Conservation (phyloP, 2,888 invertebrate genomes). For the Drosophila cognata region DNA sequence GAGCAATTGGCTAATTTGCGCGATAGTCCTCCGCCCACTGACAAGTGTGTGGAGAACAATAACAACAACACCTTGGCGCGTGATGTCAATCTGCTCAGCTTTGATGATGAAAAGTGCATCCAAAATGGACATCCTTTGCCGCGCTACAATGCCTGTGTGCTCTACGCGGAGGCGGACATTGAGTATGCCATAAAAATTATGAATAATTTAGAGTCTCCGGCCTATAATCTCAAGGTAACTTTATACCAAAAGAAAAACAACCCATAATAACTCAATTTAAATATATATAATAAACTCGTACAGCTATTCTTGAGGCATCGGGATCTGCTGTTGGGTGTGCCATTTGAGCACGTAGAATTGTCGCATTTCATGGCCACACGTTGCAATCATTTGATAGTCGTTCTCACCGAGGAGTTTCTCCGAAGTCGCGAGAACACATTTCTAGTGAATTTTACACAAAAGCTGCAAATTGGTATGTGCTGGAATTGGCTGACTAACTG, state of each 20-base stretch:
- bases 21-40: slow-evolving; percentile 34
- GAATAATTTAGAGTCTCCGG: slow-evolving; percentile 86
- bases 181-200: slow-evolving; percentile 89
- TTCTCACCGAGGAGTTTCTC: slow-evolving; percentile 92
- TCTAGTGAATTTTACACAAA: slow-evolving; percentile 92
- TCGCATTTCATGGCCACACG: slow-evolving; percentile 90
- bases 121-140: slow-evolving; percentile 86
- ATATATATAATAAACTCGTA: background rate
- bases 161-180: slow-evolving; percentile 91
- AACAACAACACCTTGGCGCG: slow-evolving; percentile 59
- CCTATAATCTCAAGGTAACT: slow-evolving; percentile 87
- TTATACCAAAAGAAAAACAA: background rate
- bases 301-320: slow-evolving; percentile 91
- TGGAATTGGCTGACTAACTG: background rate
- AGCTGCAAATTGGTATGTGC: slow-evolving; percentile 90
- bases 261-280: background rate
- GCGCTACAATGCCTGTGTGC: slow-evolving; percentile 91
- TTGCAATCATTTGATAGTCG: slow-evolving; percentile 91
- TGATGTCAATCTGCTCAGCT: slow-evolving; percentile 83
- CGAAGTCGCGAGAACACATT: slow-evolving; percentile 91
- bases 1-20: slow-evolving; percentile 35
- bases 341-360: slow-evolving; percentile 90
- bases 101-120: slow-evolving; percentile 86
- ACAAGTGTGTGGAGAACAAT: slow-evolving; percentile 49
- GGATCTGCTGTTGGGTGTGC: slow-evolving; percentile 89